Evolutionary conservation across 2,797 vertebrate species (phyloP), one percentile per base, ranked within the genome.

Genomic region (Aplochiton taeniatus): DNA sequence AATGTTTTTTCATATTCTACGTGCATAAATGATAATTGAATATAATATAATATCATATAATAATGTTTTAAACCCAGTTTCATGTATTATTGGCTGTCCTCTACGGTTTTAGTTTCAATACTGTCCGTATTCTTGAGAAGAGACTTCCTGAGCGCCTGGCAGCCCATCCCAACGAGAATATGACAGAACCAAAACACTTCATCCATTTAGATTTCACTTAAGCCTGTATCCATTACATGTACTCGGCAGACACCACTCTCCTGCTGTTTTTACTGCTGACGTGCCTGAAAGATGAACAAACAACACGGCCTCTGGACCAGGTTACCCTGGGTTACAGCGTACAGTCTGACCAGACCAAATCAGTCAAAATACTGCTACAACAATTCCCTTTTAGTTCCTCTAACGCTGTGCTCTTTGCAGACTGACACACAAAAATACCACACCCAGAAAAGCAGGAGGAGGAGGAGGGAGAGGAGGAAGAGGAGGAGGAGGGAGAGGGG

Each of bases 371-470:
- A n/a, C n/a, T n/a, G n/a, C n/a, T n/a, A n/a, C n/a, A n/a, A n/a
- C n/a, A n/a, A n/a, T n/a, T n/a, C n/a, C n/a, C n/a, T n/a, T n/a
- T n/a, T n/a, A n/a, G n/a, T n/a, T n/a, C n/a, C n/a, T n/a, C n/a
- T n/a, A n/a, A n/a, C n/a, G n/a, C n/a, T n/a, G n/a, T n/a, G n/a
- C n/a, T n/a, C n/a, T n/a, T n/a, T n/a, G n/a, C n/a, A n/a, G n/a
- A n/a, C n/a, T n/a, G n/a, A n/a, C n/a, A n/a, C n/a, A n/a, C n/a
- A n/a, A n/a, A n/a, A n/a, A n/a, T n/a, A n/a, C n/a, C n/a, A n/a
- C n/a, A 31, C 31, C 31, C 3, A 31, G 76, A 66, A 70, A 81
- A 83, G 88, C 85, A 67, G 88, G 87, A 80, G 61, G 72, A 78
- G 63, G 74, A 61, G 63, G 72, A 83, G 31, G 6, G 31, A 6